These are phyloP conservation scores for Enoplosus armatus DNA, from an alignment of 2,797 vertebrate species.

Conservation along the genomic window DNA sequence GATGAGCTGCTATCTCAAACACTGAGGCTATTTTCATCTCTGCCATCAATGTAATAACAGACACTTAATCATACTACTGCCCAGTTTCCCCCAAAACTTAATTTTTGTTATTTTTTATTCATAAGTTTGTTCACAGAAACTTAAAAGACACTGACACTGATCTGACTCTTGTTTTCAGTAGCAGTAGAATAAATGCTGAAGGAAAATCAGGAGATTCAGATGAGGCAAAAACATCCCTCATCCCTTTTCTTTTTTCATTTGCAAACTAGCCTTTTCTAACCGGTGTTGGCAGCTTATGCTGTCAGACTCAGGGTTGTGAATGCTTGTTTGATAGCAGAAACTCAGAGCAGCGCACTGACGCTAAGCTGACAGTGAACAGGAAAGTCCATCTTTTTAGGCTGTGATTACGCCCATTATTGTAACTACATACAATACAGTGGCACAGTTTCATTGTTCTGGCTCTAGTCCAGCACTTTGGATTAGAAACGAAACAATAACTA, in stretches of 20 bases:
- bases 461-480: background rate
- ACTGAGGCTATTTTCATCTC: background rate
- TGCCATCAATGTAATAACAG: background rate
- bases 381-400: conserved; percentile 24
- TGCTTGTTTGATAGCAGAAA: conserved; percentile 42
- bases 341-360: conserved; percentile 27
- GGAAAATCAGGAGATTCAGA: conserved; percentile 19
- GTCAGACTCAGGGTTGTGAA: conserved; percentile 9
- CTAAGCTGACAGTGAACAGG: conserved; percentile 35
- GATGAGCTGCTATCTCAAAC: conserved; percentile 20
- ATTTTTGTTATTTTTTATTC: background rate
- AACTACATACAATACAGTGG: background rate
- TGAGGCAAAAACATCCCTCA: conserved; percentile 4
- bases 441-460: conserved; percentile 1
- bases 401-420: background rate
- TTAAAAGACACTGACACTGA: background rate
- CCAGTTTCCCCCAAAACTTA: background rate
- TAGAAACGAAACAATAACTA: background rate
- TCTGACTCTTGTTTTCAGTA: conserved; percentile 7
- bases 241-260: background rate
- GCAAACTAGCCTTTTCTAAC: conserved; percentile 17
- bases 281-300: conserved; percentile 14
- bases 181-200: background rate
- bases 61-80: background rate
- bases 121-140: conserved; percentile 4